Percentiles rank a stretch among this genome's conserved stretches.
phyloP scores from a whole-genome alignment of 2,888 invertebrate genomes.

The Caenorhabditis drosophilae region DNA sequence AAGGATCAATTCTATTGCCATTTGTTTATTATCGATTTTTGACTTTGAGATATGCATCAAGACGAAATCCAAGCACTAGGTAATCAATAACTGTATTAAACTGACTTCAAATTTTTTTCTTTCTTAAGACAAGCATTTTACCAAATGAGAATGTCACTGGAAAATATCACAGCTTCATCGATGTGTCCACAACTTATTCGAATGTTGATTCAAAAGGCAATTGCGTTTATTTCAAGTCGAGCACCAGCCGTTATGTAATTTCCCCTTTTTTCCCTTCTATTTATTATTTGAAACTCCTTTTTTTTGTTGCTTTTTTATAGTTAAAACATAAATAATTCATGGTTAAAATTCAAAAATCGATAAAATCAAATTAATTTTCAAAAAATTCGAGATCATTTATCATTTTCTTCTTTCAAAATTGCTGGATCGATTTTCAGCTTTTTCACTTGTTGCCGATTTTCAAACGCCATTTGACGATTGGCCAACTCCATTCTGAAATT shows the following conservation, averaged over 20 bases:
- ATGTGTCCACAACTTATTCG: slow-evolving; percentile 77
- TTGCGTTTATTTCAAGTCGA: slow-evolving; percentile 80
- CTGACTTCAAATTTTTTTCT: slow-evolving; percentile 1
- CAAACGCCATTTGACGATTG: slow-evolving; percentile 40
- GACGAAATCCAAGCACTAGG: slow-evolving; percentile 93
- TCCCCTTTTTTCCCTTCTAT: neutral
- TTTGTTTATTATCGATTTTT: slow-evolving; percentile 97
- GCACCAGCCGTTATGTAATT: slow-evolving; percentile 74
- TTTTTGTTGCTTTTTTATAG: neutral
- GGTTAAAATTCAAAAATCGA: too few relatives aligned
- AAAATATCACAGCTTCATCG: slow-evolving; percentile 77
- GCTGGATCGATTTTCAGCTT: slow-evolving; percentile 32
- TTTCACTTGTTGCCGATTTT: slow-evolving; percentile 36
- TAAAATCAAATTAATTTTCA: too few relatives aligned
- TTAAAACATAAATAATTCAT: neutral
- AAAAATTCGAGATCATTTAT: neutral
- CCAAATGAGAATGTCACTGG: slow-evolving; percentile 81
- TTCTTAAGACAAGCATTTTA: slow-evolving; percentile 77
- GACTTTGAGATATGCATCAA: slow-evolving; percentile 86
- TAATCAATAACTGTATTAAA: slow-evolving; percentile 71
- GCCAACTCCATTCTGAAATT: slow-evolving; percentile 55
- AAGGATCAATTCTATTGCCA: slow-evolving; percentile 86
- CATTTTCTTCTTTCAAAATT: slow-evolving; percentile 6
- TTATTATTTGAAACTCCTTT: neutral
- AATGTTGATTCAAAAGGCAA: slow-evolving; percentile 75